Evolutionary conservation across 2,113 vertebrate genomes (phyloP).

Genomic region (Chrysochloris asiatica): DNA sequence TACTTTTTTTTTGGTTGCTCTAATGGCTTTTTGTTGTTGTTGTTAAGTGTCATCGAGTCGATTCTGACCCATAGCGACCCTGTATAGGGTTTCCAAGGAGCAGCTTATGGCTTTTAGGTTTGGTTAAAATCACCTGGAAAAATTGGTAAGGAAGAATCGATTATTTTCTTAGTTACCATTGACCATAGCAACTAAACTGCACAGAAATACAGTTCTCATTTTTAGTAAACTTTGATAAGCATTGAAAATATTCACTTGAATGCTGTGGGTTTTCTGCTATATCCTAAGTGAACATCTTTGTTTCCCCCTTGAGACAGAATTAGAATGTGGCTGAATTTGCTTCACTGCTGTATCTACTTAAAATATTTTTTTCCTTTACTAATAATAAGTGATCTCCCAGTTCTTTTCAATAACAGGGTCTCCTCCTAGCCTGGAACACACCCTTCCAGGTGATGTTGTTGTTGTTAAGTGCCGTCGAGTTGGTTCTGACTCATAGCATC

Average conservation of each 20-base stretch:
- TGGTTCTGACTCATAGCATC: no score
- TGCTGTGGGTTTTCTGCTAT: neutral
- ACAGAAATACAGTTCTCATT: neutral
- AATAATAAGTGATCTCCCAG: neutral
- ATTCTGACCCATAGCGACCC: no score
- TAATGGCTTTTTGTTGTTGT: neutral
- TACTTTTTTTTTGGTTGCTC: no score
- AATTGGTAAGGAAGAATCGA: neutral
- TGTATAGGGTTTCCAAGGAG: no score
- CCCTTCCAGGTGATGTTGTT: no score
- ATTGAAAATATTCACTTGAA: constrained; percentile 32
- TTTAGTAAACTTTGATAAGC: constrained; percentile 20
- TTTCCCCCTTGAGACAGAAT: neutral
- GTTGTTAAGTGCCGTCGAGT: no score
- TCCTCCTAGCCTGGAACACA: no score
- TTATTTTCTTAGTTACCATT: constrained; percentile 11
- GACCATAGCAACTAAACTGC: neutral
- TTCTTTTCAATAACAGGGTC: no score
- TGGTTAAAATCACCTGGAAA: constrained; percentile 50
- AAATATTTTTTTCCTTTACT: neutral
- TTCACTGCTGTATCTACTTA: constrained; percentile 2
- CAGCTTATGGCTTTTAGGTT: neutral
- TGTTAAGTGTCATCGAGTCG: no score
- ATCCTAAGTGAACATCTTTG: neutral
- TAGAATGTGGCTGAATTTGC: neutral